These are phyloP conservation scores for Caenorhabditis drosophilae DNA, from an alignment of 2,888 invertebrate species.

Conservation along the genomic window DNA sequence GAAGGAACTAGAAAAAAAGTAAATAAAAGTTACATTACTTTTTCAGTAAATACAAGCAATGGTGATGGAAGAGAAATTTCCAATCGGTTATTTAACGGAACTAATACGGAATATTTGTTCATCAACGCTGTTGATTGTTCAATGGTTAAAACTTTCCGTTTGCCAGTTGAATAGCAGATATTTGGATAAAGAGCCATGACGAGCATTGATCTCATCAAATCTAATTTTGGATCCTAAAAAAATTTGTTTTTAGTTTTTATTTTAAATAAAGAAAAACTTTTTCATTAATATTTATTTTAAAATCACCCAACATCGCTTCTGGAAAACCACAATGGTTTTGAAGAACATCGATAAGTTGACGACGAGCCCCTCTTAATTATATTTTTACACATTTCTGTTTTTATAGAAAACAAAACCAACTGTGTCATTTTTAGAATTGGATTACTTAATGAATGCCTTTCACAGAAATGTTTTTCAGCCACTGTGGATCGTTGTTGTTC, in stretches of 20 bases:
- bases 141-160: slow-evolving; percentile 85
- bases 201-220: slow-evolving; percentile 74
- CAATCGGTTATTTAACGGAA: slow-evolving; percentile 78
- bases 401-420: slow-evolving; percentile 32
- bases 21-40: slow-evolving; percentile 72
- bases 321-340: slow-evolving; percentile 82
- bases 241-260: not conserved
- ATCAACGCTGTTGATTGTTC: slow-evolving; percentile 92
- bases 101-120: slow-evolving; percentile 95
- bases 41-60: slow-evolving; percentile 96
- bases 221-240: slow-evolving; percentile 78
- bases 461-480: slow-evolving; percentile 83
- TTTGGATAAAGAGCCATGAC: slow-evolving; percentile 87
- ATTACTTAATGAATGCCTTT: slow-evolving; percentile 85
- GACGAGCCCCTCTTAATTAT: slow-evolving; percentile 74
- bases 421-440: slow-evolving; percentile 88
- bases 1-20: not conserved
- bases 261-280: too few species aligned
- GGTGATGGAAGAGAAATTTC: slow-evolving; percentile 82
- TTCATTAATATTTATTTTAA: slow-evolving; percentile 74
- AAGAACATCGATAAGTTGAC: slow-evolving; percentile 78
- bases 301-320: slow-evolving; percentile 79
- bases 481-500: slow-evolving; percentile 73
- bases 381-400: not conserved
- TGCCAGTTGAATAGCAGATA: slow-evolving; percentile 92